A percentile compares a stretch with the other conserved stretches of the same genome.
These are phyloP conservation scores for Holacanthus passer DNA, from an alignment of 2,113 vertebrate genomes.

Conservation along the genomic window DNA sequence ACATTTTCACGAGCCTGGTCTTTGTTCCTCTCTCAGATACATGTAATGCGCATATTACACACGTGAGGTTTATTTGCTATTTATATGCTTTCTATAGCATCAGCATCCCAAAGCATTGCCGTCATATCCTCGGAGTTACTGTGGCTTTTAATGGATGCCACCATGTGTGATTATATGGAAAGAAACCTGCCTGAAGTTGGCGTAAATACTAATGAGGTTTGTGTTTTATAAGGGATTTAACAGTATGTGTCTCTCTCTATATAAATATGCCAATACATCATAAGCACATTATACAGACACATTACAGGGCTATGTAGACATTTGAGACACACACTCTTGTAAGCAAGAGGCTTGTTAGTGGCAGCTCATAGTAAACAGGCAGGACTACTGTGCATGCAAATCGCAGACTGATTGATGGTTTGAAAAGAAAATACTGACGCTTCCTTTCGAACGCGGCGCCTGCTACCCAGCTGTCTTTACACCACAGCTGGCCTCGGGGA, in stretches of 20 bases:
- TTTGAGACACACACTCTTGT: neutral
- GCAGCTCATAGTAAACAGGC: constrained; percentile 28
- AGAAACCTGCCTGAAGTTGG: neutral
- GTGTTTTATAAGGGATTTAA: neutral
- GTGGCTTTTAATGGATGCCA: neutral
- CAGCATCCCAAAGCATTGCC: constrained; percentile 3
- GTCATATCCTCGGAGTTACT: neutral
- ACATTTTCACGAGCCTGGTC: neutral
- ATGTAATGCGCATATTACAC: neutral
- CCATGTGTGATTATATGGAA: neutral
- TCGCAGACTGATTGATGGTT: constrained; percentile 8
- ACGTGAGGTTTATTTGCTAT: neutral
- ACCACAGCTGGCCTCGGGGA: constrained; percentile 29
- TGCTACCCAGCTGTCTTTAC: constrained; percentile 38
- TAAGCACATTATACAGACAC: neutral
- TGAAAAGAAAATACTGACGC: constrained; percentile 18
- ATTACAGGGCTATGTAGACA: neutral
- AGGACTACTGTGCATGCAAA: constrained; percentile 22
- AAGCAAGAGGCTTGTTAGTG: neutral
- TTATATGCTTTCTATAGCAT: neutral
- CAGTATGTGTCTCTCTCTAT: neutral
- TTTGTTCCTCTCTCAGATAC: neutral
- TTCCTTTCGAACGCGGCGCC: constrained; percentile 15
- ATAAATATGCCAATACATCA: neutral
- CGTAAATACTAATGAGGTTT: neutral